Base-by-base conservation (phyloP, 1,140 invertebrate species). In the Apis cerana region DNA sequence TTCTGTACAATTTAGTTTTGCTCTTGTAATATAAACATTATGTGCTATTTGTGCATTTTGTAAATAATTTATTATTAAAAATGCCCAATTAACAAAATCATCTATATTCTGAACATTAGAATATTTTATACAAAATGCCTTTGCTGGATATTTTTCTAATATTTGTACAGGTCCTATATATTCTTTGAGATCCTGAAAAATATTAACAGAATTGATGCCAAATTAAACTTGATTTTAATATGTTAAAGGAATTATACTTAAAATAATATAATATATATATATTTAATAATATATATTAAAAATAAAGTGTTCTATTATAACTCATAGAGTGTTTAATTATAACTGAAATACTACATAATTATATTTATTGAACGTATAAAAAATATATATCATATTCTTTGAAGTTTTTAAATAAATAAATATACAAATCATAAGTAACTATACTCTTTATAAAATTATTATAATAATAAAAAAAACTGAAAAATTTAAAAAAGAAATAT, bases 1-100 rank as follows among this genome's bases (percentile, higher is more conserved):
- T 17, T 76, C 88, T 61, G 85, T 70, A 58, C 87, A 81, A 54
- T 83, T 76, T 74, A 64, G 88, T 74, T 91, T 94, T 9, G 95
- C 95, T 90, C 95, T 91, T 19, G 96, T 97, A 23, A 97, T 94
- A 70, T 95, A 96, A 59, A 97, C 88, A 92, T 97, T 97, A 88
- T 97, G 96, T 15, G 96, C 94, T 65, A 97, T 94, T 71, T 95
- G 92, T 27, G 95, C 94, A 50, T 94, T 84, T 77, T 96, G 91
- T 9, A 97, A 92, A 88, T 94, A 95, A 27, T 94, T 84, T 1
- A 95, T 87, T 17, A 97, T 86, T 84, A 91, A 93, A 82, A 87
- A 96, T 85, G 92, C 91, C 82, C 91, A 93, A 83, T 83, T 86
- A 19, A 90, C 91, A 61, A 94, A 90, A 71, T 89, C 23, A n/a